Evolutionary conservation across 2,888 invertebrate genomes (phyloP).

Genomic region (Macrosiphum euphorbiae): DNA sequence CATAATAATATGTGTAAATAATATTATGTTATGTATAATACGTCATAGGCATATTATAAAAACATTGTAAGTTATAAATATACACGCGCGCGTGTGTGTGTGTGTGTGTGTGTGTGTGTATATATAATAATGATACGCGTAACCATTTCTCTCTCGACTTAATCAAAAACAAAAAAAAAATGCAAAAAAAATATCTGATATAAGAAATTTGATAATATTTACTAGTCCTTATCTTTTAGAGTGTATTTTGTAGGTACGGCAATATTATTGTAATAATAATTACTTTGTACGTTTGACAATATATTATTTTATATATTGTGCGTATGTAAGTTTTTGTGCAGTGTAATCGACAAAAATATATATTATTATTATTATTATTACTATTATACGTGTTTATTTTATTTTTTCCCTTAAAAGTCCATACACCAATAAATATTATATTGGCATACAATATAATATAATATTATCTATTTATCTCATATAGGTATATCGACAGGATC

Average conservation of each 20-base stretch:
- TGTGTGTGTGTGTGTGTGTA: too few relatives aligned
- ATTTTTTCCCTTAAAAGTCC: neutral
- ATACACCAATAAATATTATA: neutral
- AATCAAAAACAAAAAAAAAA: conserved; percentile 59
- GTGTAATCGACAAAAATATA: conserved; percentile 43
- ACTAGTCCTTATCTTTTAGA: conserved; percentile 63
- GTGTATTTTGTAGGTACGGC: conserved; percentile 48
- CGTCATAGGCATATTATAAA: conserved; percentile 14
- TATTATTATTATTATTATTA: conserved; percentile 58
- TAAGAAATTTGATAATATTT: conserved; percentile 61
- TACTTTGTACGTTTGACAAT: conserved; percentile 23
- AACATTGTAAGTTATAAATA: conserved; percentile 19
- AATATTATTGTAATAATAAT: conserved; percentile 45
- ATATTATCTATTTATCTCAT: neutral
- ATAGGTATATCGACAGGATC: neutral
- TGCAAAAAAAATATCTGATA: conserved; percentile 4
- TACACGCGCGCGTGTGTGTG: neutral
- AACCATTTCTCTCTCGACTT: conserved; percentile 48
- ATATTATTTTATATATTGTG: conserved; percentile 38
- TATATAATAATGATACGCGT: neutral
- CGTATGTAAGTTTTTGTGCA: conserved; percentile 46
- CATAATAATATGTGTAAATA: conserved; percentile 53
- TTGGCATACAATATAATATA: neutral
- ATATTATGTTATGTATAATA: conserved; percentile 9
- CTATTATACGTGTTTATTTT: conserved; percentile 35